phyloP scores from a whole-genome alignment of 2,797 vertebrate genomes.

The Vultur gryphus region DNA sequence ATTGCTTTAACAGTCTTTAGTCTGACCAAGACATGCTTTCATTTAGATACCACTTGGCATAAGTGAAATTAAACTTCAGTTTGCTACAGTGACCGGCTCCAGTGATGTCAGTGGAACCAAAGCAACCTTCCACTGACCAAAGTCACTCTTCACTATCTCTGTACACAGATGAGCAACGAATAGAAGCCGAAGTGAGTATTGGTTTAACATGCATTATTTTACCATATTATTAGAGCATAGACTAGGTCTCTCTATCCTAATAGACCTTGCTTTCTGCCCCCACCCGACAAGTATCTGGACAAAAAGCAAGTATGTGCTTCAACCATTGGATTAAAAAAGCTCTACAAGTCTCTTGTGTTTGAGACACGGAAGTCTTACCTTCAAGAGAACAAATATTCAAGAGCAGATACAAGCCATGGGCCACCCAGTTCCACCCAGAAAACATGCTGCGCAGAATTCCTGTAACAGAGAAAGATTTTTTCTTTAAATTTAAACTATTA shows the following conservation, averaged over 20 bases:
- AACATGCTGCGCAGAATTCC: conserved; percentile 66
- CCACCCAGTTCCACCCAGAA: conserved; percentile 31
- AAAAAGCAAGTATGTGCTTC: neutral
- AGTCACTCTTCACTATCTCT: neutral
- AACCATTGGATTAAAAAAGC: accelerated
- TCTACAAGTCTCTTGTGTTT: neutral
- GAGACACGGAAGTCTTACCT: conserved; percentile 53
- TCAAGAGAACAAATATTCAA: conserved; percentile 45
- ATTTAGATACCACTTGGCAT: neutral
- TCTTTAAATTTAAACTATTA: neutral
- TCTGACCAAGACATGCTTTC: neutral
- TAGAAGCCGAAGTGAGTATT: neutral
- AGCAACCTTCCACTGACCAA: neutral
- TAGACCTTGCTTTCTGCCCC: neutral
- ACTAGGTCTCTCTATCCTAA: neutral
- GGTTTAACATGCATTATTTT: neutral
- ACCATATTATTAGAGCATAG: neutral
- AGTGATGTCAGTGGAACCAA: neutral
- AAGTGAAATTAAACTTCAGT: neutral
- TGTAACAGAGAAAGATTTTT: conserved; percentile 38
- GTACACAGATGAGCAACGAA: neutral
- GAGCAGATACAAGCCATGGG: conserved; percentile 26
- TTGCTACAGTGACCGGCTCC: neutral
- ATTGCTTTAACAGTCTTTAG: neutral
- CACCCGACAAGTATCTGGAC: neutral